phyloP scores from a whole-genome alignment of 2,888 invertebrate species.

The Stegana nigrithorax region DNA sequence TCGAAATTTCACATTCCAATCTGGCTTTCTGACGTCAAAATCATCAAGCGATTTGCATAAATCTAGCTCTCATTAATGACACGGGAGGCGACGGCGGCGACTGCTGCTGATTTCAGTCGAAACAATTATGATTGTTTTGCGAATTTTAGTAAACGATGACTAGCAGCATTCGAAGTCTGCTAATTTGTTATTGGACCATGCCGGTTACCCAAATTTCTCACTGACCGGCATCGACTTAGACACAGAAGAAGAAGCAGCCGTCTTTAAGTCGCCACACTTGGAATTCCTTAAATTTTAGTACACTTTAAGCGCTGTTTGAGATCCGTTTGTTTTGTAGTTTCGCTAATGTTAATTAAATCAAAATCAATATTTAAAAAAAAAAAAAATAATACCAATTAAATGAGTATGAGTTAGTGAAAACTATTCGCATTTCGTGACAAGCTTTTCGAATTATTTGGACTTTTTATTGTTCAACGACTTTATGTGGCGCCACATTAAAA shows the following conservation, averaged over 20 bases:
- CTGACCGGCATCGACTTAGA: no score
- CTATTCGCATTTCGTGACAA: background rate
- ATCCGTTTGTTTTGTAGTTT: background rate
- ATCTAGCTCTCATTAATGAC: no score
- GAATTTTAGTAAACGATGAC: no score
- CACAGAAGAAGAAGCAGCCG: no score
- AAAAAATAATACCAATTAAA: background rate
- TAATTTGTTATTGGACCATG: no score
- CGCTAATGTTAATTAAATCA: background rate
- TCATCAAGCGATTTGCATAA: slow-evolving; percentile 45
- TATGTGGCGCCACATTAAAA: background rate
- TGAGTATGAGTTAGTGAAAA: background rate
- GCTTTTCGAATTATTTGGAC: background rate
- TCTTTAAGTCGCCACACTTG: background rate
- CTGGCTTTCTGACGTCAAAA: slow-evolving; percentile 58
- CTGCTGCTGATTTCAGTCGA: no score
- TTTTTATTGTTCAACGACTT: background rate
- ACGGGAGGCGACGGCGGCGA: no score
- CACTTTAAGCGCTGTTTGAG: no score
- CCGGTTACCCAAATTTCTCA: no score
- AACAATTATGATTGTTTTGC: no score
- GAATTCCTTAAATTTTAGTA: slow-evolving; percentile 6
- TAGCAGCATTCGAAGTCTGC: no score
- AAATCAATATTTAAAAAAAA: background rate
- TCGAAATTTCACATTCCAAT: slow-evolving; percentile 57